These are phyloP conservation scores for Alligator mississippiensis DNA, from an alignment of 2,113 vertebrate genomes.

Conservation along the genomic window DNA sequence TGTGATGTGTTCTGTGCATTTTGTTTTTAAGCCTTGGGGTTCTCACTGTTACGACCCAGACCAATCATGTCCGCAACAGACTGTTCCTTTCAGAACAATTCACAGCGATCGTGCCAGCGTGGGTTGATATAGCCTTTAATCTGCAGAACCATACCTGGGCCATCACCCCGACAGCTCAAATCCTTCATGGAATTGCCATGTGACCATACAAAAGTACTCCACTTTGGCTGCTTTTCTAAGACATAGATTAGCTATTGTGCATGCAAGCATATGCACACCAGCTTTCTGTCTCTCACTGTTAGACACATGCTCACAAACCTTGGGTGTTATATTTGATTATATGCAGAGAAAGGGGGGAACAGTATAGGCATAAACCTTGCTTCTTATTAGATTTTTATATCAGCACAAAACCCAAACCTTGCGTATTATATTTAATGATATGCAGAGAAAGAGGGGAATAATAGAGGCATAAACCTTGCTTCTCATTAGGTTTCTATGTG, in stretches of 20 bases:
- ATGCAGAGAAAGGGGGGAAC: background rate
- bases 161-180: background rate
- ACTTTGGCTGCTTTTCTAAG: background rate
- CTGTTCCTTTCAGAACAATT: background rate
- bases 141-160: background rate
- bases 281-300: background rate
- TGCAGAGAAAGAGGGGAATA: background rate
- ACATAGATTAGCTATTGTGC: background rate
- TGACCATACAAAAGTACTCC: background rate
- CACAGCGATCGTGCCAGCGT: background rate
- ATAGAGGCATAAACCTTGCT: background rate
- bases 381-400: no score
- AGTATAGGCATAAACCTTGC: no score
- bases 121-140: background rate
- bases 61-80: background rate
- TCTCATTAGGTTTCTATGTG: background rate
- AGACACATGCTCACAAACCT: background rate
- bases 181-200: background rate
- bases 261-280: background rate
- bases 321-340: background rate
- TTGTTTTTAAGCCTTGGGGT: background rate
- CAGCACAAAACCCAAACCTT: no score
- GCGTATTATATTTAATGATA: no score
- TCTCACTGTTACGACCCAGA: background rate
- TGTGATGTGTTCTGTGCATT: background rate